Base-by-base conservation (phyloP, 2,113 vertebrate species). In the Mixornis gularis region DNA sequence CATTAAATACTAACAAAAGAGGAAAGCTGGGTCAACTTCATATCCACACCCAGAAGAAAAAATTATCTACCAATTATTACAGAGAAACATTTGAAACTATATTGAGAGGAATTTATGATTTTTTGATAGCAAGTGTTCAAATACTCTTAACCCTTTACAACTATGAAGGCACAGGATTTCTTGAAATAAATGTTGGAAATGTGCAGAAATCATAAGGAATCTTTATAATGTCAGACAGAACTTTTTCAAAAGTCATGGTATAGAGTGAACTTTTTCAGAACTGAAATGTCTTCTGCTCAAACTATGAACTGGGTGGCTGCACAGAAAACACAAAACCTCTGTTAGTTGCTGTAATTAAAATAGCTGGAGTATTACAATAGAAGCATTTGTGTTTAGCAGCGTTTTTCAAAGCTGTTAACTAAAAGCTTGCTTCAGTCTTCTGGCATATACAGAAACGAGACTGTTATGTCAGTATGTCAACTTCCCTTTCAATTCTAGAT, bases 351-450 rank as follows among this genome's bases (percentile, higher is more conserved):
- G 15, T 34, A 86, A 64, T 86, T 92, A 81, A 89, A 87, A 92
- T 92, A 89, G 80, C 41, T 91, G 58, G 36, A 81, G 49, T 32
- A 71, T 83, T 89, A 86, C 86, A 95, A 87, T 51, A 78, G 56
- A 49, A 71, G 62, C 12, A 2, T 56, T 95, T 89, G 22, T 92
- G 40, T 64, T 73, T 48, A 56, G n/a, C 77, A 66, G 43, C n/a
- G 7, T 20, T 64, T 77, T 69, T 58, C n/a, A 68, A 92, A 81
- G 43, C 53, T 53, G 8, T 44, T 86, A 78, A 52, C 52, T 52
- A 59, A 84, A n/a, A 87, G n/a, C 29, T 84, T 49, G 7, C 48
- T 71, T 66, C 41, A 71, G 65, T 64, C 56, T 70, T 79, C 73
- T 84, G 36, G 27, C 40, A 36, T 40, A 63, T 7, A 43, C 2